Percentiles rank a stretch among this genome's conserved stretches.
Conservation (phyloP, 2,113 vertebrate species). For the Triplophysa dalaica region DNA sequence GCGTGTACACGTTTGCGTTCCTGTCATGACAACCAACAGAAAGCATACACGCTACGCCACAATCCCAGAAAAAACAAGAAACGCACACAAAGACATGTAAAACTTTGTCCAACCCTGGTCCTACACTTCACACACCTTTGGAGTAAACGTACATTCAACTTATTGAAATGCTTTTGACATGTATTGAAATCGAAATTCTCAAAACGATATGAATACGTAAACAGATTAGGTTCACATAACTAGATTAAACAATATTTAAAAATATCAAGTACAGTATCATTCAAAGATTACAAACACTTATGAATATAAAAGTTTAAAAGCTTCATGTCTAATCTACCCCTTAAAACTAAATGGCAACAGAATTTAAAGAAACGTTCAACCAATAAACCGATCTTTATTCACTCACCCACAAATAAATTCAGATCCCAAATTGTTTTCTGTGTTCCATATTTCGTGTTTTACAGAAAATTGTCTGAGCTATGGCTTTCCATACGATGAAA, state of each 20-base stretch:
- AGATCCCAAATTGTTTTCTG: too few relatives aligned
- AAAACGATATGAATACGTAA: slow-evolving; percentile 25
- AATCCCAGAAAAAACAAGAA: slow-evolving; percentile 45
- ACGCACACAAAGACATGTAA: slow-evolving; percentile 45
- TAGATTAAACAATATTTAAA: slow-evolving; percentile 46
- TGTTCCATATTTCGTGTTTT: too few relatives aligned
- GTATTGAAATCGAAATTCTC: slow-evolving; percentile 16
- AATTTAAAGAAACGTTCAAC: neutral
- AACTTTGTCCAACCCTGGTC: slow-evolving; percentile 57
- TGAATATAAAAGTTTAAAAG: slow-evolving; percentile 46
- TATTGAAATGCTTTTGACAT: slow-evolving; percentile 20
- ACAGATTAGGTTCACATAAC: slow-evolving; percentile 42
- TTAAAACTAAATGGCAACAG: slow-evolving; percentile 31
- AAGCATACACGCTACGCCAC: slow-evolving; percentile 35
- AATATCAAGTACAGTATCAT: slow-evolving; percentile 50
- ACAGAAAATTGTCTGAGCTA: too few relatives aligned
- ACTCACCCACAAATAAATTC: too few relatives aligned
- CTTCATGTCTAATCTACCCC: slow-evolving; percentile 30
- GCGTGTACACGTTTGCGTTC: slow-evolving; percentile 5
- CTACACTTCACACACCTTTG: slow-evolving; percentile 51
- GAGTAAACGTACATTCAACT: slow-evolving; percentile 49
- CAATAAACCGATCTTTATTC: too few relatives aligned
- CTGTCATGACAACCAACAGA: slow-evolving; percentile 43
- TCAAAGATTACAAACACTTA: slow-evolving; percentile 43
- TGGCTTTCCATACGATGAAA: too few relatives aligned